These are phyloP conservation scores for Microplitis demolitor DNA, from an alignment of 1,140 invertebrate species.

Conservation along the genomic window DNA sequence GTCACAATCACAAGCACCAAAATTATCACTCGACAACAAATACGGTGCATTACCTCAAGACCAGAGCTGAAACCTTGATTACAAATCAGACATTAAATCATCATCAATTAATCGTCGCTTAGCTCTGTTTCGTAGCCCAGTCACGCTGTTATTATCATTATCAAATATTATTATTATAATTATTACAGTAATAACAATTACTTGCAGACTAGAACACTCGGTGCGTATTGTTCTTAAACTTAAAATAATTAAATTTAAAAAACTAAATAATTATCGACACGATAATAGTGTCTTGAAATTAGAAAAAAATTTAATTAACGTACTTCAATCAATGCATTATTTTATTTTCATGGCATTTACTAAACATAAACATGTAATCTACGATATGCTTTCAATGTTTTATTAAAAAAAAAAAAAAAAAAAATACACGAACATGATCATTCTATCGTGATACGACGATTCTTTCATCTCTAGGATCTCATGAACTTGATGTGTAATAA, in stretches of 20 bases:
- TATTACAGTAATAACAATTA: not conserved
- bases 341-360: no score
- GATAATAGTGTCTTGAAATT: no score
- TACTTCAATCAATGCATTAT: no score
- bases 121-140: conserved; percentile 54
- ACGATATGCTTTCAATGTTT: no score
- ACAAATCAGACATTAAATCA: conserved; percentile 38
- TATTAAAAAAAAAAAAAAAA: no score
- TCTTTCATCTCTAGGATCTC: not conserved
- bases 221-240: not conserved
- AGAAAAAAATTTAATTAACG: no score
- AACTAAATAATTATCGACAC: no score
- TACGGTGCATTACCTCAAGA: conserved; percentile 62
- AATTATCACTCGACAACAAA: conserved; percentile 66
- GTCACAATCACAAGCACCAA: conserved; percentile 56
- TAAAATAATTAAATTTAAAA: not conserved
- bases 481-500: not conserved
- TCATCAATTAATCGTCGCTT: conserved; percentile 51
- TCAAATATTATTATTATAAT: not conserved
- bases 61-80: conserved; percentile 58
- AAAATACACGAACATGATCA: not conserved
- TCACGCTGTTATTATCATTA: conserved; percentile 27
- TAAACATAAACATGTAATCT: no score
- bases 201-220: no score
- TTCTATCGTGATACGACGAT: not conserved